Percentiles rank a stretch among this genome's conserved stretches.
These are phyloP conservation scores for Coenobita brevimanus DNA, from an alignment of 1,140 invertebrate species.

Conservation along the genomic window DNA sequence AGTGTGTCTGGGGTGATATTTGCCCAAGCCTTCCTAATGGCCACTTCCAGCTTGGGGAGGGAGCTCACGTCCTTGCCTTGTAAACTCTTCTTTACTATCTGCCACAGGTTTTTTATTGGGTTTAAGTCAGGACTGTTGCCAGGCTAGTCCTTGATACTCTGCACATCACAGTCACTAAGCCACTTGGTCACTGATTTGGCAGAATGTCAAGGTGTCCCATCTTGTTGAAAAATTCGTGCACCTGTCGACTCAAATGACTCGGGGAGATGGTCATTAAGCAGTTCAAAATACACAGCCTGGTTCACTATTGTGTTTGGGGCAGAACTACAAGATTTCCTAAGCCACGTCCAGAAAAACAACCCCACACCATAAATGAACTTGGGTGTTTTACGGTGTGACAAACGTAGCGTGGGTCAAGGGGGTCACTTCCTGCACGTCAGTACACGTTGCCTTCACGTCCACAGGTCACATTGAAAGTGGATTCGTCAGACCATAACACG, in stretches of 20 bases:
- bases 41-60: constrained; percentile 7
- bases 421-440: neutral
- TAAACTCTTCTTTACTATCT: constrained; percentile 33
- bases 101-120: constrained; percentile 34
- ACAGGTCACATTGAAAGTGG: constrained; percentile 8
- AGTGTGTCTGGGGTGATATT: constrained; percentile 1
- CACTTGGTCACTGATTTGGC: constrained; percentile 9
- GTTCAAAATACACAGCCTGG: constrained; percentile 7
- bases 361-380: neutral
- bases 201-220: constrained; percentile 19
- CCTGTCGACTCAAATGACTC: neutral
- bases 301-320: constrained; percentile 34
- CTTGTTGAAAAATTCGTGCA: constrained; percentile 19
- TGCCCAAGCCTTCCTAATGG: constrained; percentile 3
- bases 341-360: neutral
- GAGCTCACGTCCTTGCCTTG: constrained; percentile 24
- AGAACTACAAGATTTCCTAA: constrained; percentile 23
- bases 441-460: neutral
- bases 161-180: constrained; percentile 20
- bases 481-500: neutral
- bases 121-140: constrained; percentile 29
- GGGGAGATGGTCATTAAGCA: constrained; percentile 30
- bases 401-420: constrained; percentile 1
- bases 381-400: constrained; percentile 13
- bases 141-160: constrained; percentile 24